A percentile compares a stretch with the other conserved stretches of the same genome.
Evolutionary conservation across 2,888 invertebrate genomes (phyloP).

Genomic region (Gymnoscelis rufifasciata): DNA sequence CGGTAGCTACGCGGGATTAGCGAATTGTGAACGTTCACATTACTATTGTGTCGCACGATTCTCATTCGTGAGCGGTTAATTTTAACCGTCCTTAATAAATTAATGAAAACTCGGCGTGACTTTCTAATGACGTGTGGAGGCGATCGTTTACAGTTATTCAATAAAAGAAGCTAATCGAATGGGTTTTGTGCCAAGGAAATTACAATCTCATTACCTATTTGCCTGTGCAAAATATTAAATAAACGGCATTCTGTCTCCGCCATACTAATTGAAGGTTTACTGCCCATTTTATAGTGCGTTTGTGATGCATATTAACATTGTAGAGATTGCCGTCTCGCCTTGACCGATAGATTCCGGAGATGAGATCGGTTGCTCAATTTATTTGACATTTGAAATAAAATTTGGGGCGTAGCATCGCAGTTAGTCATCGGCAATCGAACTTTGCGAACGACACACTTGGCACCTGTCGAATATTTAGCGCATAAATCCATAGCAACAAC

Average conservation of each 20-base stretch:
- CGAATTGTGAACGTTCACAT: constrained; percentile 74
- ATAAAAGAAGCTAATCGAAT: constrained; percentile 34
- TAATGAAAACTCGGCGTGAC: constrained; percentile 62
- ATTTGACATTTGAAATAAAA: constrained; percentile 78
- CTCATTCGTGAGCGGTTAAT: constrained; percentile 59
- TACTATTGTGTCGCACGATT: constrained; percentile 63
- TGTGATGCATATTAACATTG: constrained; percentile 10
- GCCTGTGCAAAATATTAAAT: constrained; percentile 31
- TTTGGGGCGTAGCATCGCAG: constrained; percentile 77
- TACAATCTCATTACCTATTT: constrained; percentile 32
- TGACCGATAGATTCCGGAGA: constrained; percentile 13
- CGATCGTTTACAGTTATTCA: constrained; percentile 52
- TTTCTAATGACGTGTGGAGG: constrained; percentile 54
- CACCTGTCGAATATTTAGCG: constrained; percentile 79
- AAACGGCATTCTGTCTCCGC: constrained; percentile 18
- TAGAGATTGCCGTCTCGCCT: constrained; percentile 11
- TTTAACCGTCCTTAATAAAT: constrained; percentile 62
- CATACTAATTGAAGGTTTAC: constrained; percentile 24
- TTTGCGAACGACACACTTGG: constrained; percentile 78
- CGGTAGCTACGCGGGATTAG: constrained; percentile 78
- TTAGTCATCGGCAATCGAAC: constrained; percentile 77
- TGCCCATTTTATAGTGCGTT: constrained; percentile 1
- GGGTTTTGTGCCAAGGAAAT: constrained; percentile 30
- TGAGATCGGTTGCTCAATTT: constrained; percentile 67
- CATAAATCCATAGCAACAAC: constrained; percentile 77